Conservation (phyloP, 2,113 vertebrate genomes). For the Myotis davidii region DNA sequence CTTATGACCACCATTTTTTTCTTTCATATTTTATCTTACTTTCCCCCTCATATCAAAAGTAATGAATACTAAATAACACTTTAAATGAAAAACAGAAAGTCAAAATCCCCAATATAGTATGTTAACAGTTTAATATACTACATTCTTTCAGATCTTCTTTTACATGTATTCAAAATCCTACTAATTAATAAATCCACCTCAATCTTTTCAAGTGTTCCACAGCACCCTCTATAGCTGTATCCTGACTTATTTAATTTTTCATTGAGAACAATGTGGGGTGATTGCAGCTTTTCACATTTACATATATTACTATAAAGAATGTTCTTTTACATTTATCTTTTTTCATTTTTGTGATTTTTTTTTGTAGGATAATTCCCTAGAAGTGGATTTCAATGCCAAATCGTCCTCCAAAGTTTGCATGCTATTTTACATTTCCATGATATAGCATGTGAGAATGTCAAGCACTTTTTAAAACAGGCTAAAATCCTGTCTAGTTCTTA, state of each 20-base stretch:
- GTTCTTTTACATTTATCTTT: not conserved
- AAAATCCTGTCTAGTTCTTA: constrained; percentile 35
- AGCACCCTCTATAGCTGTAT: not conserved
- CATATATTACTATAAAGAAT: not conserved
- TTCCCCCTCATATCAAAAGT: not conserved
- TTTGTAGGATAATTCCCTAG: constrained; percentile 20
- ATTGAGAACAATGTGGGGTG: not conserved
- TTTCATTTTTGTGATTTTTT: not conserved
- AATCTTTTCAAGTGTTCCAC: not conserved
- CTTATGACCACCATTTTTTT: not conserved
- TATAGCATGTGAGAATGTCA: not conserved
- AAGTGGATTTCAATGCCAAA: constrained; percentile 25
- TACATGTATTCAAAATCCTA: not conserved
- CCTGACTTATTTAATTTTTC: not conserved
- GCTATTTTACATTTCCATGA: not conserved
- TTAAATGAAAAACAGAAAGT: constrained; percentile 1
- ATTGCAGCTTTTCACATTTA: not conserved
- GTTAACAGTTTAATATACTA: not conserved
- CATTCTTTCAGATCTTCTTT: not conserved
- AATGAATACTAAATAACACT: not conserved
- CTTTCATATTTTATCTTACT: not conserved
- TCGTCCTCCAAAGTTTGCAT: not conserved
- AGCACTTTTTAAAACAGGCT: constrained; percentile 38
- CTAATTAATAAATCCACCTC: not conserved
- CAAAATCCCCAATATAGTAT: not conserved